Evolutionary conservation across 2,888 invertebrate species (phyloP), one percentile per base, ranked within the genome.

Genomic region (Caenorhabditis japonica): DNA sequence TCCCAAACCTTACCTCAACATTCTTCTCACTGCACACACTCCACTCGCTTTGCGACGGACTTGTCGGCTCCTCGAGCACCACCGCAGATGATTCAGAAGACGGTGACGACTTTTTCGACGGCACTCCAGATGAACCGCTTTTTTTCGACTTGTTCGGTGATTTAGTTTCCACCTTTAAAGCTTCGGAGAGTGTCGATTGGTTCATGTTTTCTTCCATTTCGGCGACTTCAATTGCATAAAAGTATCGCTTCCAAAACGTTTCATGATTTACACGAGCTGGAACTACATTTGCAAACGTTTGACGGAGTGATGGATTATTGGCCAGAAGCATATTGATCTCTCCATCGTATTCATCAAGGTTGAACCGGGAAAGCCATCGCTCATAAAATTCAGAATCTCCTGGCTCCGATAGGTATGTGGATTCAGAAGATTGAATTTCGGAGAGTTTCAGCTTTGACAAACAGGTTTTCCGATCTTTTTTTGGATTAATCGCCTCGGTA

Each of bases 221-320:
- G 30, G 83, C 81, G 17, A 82, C 44, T 33, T 79, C 76, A 33
- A 79, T 92, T 85, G 92, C 92, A 89, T 93, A 94, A 84, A 93
- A 90, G 88, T 93, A 94, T 51, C 93, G 90, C 87, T 92, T 92
- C 94, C 94, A 94, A 88, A 94, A 94, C 73, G 92, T 90, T 19
- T 92, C 91, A 83, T 93, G 92, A 1, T 92, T 90, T 15, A 93
- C 87, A 34, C 87, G 81, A 10, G 88, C 81, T 12, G 90, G 90
- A 30, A 90, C 92, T 71, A 94, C 90, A 83, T 91, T 91, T 51
- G 91, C 90, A 81, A 92, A 92, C 83, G 92, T 90, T 10, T 90
- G 88, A 71, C 90, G 89, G 23, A 92, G 89, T 64, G 91, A 88
- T 0, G 91, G 90, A 81, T 91, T 92, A 69, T 90, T 89, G 21